Percentiles rank a stretch among this genome's conserved stretches.
Evolutionary conservation across 92 coral and sea anemone genomes (phyloP).

Genomic region (Heliopora coerulea): DNA sequence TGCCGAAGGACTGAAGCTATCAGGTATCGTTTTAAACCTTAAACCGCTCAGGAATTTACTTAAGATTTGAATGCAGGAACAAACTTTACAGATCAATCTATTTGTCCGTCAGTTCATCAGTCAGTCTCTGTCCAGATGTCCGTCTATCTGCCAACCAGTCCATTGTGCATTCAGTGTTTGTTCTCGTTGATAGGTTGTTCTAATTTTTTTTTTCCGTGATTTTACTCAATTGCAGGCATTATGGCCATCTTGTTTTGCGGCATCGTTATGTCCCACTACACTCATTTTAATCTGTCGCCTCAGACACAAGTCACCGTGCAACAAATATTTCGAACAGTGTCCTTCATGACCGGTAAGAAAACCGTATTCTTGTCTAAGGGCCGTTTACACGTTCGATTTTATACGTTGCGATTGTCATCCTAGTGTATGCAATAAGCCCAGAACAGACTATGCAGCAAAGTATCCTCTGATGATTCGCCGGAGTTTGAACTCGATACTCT

Average conservation of each 20-base stretch:
- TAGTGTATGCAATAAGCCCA: too few species aligned
- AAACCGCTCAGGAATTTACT: too few species aligned
- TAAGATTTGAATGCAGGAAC: too few species aligned
- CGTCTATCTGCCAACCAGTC: background rate
- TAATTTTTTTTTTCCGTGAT: background rate
- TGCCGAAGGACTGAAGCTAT: slow-evolving; percentile 93
- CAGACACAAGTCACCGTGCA: slow-evolving; percentile 99
- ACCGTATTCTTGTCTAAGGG: too few species aligned
- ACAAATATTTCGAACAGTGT: slow-evolving; percentile 90
- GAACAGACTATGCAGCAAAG: too few species aligned
- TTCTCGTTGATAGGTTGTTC: background rate
- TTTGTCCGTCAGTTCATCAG: background rate
- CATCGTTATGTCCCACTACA: slow-evolving; percentile 98
- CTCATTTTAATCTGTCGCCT: slow-evolving; percentile 95
- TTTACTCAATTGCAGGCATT: slow-evolving; percentile 60
- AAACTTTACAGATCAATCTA: too few species aligned
- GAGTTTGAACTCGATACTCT: too few species aligned
- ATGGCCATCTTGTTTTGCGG: slow-evolving; percentile 98
- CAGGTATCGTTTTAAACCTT: slow-evolving; percentile 58
- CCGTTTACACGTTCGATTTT: too few species aligned
- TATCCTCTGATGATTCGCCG: too few species aligned
- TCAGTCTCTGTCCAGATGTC: background rate
- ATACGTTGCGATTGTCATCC: too few species aligned
- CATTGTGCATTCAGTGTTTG: slow-evolving; percentile 14
- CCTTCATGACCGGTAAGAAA: slow-evolving; percentile 92